A percentile compares a stretch with the other conserved stretches of the same genome.
These are phyloP conservation scores for Trichechus manatus DNA, from an alignment of 2,113 vertebrate species.

Conservation along the genomic window DNA sequence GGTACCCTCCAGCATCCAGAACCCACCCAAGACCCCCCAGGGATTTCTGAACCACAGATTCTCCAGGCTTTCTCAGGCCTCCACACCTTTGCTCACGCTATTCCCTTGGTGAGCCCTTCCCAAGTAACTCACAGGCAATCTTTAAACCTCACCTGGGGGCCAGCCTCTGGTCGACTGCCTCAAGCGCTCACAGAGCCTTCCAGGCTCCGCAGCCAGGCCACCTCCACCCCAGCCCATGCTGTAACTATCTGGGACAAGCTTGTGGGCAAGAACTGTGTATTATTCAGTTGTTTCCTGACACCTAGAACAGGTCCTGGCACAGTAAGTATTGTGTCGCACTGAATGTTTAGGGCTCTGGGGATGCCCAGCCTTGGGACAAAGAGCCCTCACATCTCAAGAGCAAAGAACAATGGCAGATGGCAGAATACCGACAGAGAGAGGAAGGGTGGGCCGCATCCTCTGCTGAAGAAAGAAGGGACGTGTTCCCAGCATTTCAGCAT, in stretches of 20 bases:
- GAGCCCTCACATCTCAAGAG: neutral
- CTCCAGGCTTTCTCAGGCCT: neutral
- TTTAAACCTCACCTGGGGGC: no score
- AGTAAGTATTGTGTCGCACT: neutral
- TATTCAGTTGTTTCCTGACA: neutral
- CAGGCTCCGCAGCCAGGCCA: accelerated
- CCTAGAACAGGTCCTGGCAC: neutral
- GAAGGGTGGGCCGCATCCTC: neutral
- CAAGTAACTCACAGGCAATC: no score
- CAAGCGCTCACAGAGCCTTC: no score
- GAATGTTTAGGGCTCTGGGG: neutral
- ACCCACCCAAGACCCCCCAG: neutral
- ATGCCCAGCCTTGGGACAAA: neutral
- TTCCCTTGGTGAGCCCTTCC: neutral
- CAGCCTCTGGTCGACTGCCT: neutral
- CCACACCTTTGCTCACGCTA: neutral
- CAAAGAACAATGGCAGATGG: neutral
- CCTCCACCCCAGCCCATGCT: neutral
- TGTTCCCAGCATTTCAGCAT: no score
- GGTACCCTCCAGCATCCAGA: neutral
- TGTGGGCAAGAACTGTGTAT: neutral
- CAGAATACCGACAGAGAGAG: neutral
- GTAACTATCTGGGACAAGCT: neutral
- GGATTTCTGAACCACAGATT: neutral
- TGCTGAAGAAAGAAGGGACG: neutral